These are phyloP conservation scores for Brachyptera putata DNA, from an alignment of 2,888 invertebrate species.

Conservation along the genomic window DNA sequence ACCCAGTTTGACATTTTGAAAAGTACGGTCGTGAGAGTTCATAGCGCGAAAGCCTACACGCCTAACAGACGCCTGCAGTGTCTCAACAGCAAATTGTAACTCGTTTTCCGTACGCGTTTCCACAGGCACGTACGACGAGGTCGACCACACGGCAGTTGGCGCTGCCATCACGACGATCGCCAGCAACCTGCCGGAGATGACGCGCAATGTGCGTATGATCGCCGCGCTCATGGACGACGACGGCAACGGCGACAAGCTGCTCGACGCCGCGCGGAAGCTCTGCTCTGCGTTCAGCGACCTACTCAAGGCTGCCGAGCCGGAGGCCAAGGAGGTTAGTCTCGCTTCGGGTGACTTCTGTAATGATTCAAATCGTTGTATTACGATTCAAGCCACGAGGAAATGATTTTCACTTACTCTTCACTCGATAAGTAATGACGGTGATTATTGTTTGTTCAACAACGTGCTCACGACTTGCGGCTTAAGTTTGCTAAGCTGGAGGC, in stretches of 20 bases:
- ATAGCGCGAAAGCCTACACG: too few species aligned
- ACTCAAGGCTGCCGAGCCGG: conserved; percentile 92
- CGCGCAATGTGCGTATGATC: conserved; percentile 89
- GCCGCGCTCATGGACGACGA: conserved; percentile 91
- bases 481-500: too few species aligned
- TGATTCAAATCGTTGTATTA: too few species aligned
- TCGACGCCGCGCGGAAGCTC: conserved; percentile 88
- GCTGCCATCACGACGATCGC: conserved; percentile 97
- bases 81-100: too few species aligned
- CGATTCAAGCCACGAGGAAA: not conserved
- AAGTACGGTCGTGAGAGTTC: too few species aligned
- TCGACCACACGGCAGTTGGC: conserved; percentile 93
- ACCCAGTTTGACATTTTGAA: too few species aligned
- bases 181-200: conserved; percentile 93
- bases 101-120: too few species aligned
- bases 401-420: too few species aligned
- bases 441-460: not conserved
- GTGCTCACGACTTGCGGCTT: conserved; percentile 2
- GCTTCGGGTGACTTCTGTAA: not conserved
- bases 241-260: conserved; percentile 73
- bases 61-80: too few species aligned
- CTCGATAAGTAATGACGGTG: too few species aligned
- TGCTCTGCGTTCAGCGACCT: conserved; percentile 94
- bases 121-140: conserved; percentile 72
- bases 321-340: conserved; percentile 69